Conservation (phyloP, 2,797 vertebrate species). For the Mareca penelope region DNA sequence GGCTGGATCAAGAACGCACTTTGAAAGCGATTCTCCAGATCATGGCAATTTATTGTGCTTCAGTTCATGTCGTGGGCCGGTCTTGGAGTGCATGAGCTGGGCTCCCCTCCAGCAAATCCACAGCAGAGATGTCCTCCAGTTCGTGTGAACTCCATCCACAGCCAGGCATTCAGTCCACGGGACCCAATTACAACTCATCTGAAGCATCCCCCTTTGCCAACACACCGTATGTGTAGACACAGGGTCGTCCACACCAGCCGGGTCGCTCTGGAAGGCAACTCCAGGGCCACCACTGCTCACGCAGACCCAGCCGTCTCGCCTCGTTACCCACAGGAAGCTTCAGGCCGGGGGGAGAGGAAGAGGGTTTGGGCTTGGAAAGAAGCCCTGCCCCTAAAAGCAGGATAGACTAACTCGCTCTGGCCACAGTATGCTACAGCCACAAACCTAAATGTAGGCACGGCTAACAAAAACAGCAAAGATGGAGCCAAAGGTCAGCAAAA, state of each 20-base stretch:
- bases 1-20: not conserved
- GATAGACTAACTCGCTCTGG: not conserved
- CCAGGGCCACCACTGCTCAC: not conserved
- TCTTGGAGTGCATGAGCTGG: not conserved
- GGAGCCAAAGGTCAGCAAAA: not conserved
- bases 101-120: not conserved
- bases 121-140: not conserved
- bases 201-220: not conserved
- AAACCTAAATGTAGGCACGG: not conserved
- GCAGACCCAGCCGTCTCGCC: rapidly evolving
- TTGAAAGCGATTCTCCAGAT: not conserved
- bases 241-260: not conserved
- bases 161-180: not conserved
- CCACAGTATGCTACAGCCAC: not conserved
- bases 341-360: not conserved
- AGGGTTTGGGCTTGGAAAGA: not conserved
- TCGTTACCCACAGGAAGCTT: not conserved
- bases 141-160: not conserved
- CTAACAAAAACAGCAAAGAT: not conserved
- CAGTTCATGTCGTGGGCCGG: not conserved
- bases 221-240: not conserved
- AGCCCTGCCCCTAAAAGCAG: not conserved
- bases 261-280: not conserved
- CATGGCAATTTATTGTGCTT: not conserved
- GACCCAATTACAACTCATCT: not conserved